phyloP scores from a whole-genome alignment of 2,888 invertebrate species.

The Apamea sordens region DNA sequence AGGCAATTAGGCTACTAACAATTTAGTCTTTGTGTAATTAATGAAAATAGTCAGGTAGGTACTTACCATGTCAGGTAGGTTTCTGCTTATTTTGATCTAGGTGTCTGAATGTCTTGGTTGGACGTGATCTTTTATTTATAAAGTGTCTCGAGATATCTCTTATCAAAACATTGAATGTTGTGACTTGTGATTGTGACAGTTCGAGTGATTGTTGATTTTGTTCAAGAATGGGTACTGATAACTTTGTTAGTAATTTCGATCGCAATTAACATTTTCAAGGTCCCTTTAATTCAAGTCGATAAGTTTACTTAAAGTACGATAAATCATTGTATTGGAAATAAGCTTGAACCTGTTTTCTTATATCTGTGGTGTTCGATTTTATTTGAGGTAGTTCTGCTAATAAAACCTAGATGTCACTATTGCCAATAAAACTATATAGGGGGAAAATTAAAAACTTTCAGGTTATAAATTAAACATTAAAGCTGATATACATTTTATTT shows the following conservation, averaged over 20 bases:
- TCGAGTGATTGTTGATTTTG: not conserved
- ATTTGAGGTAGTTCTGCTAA: slow-evolving; percentile 3
- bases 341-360: not conserved
- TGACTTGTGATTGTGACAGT: slow-evolving; percentile 23
- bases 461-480: slow-evolving; percentile 71
- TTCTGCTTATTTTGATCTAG: not conserved
- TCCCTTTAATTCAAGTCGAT: not conserved
- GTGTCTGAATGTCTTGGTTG: not conserved
- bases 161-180: slow-evolving; percentile 45
- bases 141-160: slow-evolving; percentile 14
- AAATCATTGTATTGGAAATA: not conserved
- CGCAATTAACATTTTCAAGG: not conserved
- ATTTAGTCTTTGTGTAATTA: not conserved
- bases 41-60: not conserved
- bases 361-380: slow-evolving; percentile 41
- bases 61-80: slow-evolving; percentile 47
- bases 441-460: slow-evolving; percentile 39
- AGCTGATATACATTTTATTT: slow-evolving; percentile 84
- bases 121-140: slow-evolving; percentile 6
- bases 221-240: not conserved
- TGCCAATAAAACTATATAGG: slow-evolving; percentile 12
- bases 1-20: not conserved
- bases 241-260: not conserved
- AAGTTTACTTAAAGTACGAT: not conserved
- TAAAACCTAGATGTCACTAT: slow-evolving; percentile 57